Base-by-base conservation (phyloP, 2,797 vertebrate species). In the Cynodonichthys magdalenae region DNA sequence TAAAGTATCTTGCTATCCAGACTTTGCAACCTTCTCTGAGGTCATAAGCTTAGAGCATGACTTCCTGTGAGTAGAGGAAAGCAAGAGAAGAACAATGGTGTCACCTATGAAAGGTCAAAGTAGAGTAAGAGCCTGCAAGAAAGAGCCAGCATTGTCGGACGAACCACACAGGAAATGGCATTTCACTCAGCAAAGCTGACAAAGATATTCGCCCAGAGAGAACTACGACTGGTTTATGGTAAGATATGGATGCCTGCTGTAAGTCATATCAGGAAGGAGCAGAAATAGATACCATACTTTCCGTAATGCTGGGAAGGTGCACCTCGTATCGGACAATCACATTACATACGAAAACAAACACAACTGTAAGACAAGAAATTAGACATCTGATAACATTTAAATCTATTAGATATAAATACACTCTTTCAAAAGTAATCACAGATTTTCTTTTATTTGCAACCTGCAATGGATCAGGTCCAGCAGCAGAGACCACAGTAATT, bases 231-330 rank as follows among this genome's bases (percentile, higher is more conserved):
- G 45, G 77, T 80, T 80, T 83, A 79, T 77, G 80, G 77, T 80
- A 78, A 82, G 84, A 88, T 86, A 86, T 81, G 65, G 71, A 85
- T 81, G 85, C 73, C 63, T 74, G 74, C 73, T 75, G 55, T 34
- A 59, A 77, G 70, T 71, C 67, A 59, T 69, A 66, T 81, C 88
- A 91, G 89, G 88, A 91, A 90, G 84, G 73, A 88, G 74, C 82
- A 87, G 83, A 88, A 87, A 90, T 83, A 90, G 86, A 90, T 86
- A 89, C 68, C 57, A 69, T 81, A 83, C 74, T 75, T 75, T 81
- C 72, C 27, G 74, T 76, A 52, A 27, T 90, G 84, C 80, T 89
- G 76, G 83, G 85, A 91, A 90, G 76, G 72, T 79, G 80, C 84
- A 69, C 69, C 70, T 82, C 59, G 49, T 87, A 83, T 89, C 61